phyloP scores from a whole-genome alignment of 1,140 invertebrate species.

The Anthonomus grandis region DNA sequence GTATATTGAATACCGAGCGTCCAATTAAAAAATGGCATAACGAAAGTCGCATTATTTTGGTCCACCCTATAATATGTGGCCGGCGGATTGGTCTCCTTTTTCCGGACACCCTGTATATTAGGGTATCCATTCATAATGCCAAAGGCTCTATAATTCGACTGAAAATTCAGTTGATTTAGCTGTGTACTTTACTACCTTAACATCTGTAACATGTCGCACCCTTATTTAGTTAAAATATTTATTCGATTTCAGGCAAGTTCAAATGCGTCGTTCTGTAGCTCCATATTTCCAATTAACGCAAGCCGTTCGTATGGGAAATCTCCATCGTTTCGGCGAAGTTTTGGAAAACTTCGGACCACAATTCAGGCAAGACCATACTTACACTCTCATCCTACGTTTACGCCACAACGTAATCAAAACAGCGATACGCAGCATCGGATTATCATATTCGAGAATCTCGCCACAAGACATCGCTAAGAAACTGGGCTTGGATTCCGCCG shows the following conservation, averaged over 20 bases:
- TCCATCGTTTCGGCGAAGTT: constrained; percentile 92
- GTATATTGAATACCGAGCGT: too few species aligned
- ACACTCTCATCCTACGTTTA: constrained; percentile 88
- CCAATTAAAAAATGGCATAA: too few species aligned
- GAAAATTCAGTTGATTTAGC: too few species aligned
- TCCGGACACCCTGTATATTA: too few species aligned
- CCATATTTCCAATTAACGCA: constrained; percentile 98
- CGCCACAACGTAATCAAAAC: constrained; percentile 99
- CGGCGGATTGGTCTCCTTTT: too few species aligned
- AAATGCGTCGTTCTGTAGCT: constrained; percentile 79
- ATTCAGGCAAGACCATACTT: constrained; percentile 89
- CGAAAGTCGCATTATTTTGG: too few species aligned
- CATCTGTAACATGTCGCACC: too few species aligned
- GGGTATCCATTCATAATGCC: too few species aligned
- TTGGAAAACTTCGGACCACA: constrained; percentile 85
- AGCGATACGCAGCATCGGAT: constrained; percentile 92
- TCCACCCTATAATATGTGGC: too few species aligned
- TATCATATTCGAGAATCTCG: constrained; percentile 96
- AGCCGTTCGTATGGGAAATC: constrained; percentile 92
- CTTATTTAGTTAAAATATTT: too few species aligned
- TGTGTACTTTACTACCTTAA: too few species aligned
- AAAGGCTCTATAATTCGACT: too few species aligned
- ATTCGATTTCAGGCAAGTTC: constrained; percentile 66
- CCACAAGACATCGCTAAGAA: constrained; percentile 93
- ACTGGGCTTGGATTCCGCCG: constrained; percentile 87